Evolutionary conservation across 2,888 invertebrate genomes (phyloP), one percentile per base, ranked within the genome.

Genomic region (Drosophila mimetica): DNA sequence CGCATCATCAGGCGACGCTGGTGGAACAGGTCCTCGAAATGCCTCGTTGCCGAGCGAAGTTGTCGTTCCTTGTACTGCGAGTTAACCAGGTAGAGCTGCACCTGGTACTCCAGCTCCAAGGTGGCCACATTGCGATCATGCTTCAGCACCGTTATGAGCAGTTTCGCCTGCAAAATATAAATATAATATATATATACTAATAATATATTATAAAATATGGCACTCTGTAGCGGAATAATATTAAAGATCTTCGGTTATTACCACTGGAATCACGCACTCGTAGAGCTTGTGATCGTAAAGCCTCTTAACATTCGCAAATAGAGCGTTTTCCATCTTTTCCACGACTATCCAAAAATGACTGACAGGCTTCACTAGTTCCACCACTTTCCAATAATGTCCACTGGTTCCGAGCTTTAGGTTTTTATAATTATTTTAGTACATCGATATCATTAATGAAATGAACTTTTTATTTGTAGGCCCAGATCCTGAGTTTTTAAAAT

Each of bases 281-380:
- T 95, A 95, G 2, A 96, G 91, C 77, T 95, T 94, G 78, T 95
- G 94, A 64, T 96, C 95, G 86, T 94, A 95, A 22, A 96, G 91
- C 39, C 93, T 92, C 76, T 95, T 94, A 5, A 96, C 92, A 89
- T 96, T 95, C 58, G 95, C 94, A 78, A 94, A 93, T 53, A 95
- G 89, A 39, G 91, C 92, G 57, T 93, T 93, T 93, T 94, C 94
- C 91, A 91, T 93, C 1, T 28, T 60, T 16, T 18, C 8, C 9
- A 28, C 22, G 20, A 53, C 3, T 20, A 4, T 2, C 2, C 18
- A 2, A 9, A 30, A 20, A 18, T 18, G n/a, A 2, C 22, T 1
- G 1, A 9, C 22, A 42, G 42, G 22, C 22, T 42, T 2, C 13
- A 20, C 41, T 22, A 2, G 22, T 25, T 42, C 18, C 16, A 5